Evolutionary conservation across 2,797 vertebrate species (phyloP).

Genomic region (Sebastes reedi): DNA sequence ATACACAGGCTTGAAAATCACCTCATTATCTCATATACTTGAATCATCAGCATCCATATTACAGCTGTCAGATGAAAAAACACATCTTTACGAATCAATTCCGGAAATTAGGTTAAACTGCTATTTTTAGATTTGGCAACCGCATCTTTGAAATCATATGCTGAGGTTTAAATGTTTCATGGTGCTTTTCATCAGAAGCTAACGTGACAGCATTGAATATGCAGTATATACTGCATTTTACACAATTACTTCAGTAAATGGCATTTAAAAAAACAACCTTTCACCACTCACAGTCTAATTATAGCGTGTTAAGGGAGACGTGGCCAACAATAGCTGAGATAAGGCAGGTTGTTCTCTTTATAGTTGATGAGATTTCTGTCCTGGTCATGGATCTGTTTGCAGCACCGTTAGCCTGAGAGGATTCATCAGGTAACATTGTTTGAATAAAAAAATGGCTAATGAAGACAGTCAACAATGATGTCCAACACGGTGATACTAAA

Average conservation of each 20-base stretch:
- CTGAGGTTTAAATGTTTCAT: neutral
- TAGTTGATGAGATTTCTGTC: neutral
- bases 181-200: neutral
- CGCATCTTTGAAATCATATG: neutral
- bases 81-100: neutral
- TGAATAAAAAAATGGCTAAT: neutral
- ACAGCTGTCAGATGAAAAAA: conserved; percentile 36
- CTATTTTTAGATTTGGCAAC: conserved; percentile 20
- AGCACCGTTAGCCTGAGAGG: neutral
- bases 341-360: neutral
- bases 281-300: neutral
- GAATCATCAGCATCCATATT: neutral
- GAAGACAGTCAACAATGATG: neutral
- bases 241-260: neutral
- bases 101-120: conserved; percentile 20
- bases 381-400: neutral
- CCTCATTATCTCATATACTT: neutral
- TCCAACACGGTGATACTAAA: too few relatives aligned
- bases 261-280: neutral
- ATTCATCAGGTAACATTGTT: neutral
- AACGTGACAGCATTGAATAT: neutral
- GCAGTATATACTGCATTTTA: neutral
- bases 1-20: neutral
- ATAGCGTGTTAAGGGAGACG: neutral
- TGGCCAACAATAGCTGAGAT: neutral